These are phyloP conservation scores for Rhogogaster chlorosoma DNA, from an alignment of 2,888 invertebrate species.

Conservation along the genomic window DNA sequence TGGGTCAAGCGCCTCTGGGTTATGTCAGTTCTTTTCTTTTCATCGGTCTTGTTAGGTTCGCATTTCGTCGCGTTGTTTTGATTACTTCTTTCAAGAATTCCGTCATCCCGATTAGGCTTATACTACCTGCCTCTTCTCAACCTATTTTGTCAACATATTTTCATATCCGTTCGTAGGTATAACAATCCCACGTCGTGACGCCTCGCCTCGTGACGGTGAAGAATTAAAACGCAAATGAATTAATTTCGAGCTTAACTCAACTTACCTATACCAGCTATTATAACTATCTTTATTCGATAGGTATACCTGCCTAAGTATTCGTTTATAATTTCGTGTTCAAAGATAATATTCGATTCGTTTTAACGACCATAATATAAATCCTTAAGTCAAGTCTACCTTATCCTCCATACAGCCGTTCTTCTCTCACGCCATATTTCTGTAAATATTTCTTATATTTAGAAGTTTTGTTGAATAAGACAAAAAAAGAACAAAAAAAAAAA, in stretches of 20 bases:
- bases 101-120: slow-evolving; percentile 40
- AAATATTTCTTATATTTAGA: neutral
- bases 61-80: slow-evolving; percentile 34
- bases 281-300: neutral
- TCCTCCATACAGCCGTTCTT: slow-evolving; percentile 40
- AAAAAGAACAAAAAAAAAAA: neutral
- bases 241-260: neutral
- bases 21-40: slow-evolving; percentile 36
- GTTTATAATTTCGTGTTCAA: neutral
- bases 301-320: neutral
- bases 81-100: slow-evolving; percentile 44
- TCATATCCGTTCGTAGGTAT: neutral
- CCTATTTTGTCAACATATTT: neutral
- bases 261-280: neutral
- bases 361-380: slow-evolving; percentile 71
- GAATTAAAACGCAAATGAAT: neutral
- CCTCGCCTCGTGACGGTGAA: neutral
- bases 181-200: neutral
- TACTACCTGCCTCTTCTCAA: neutral
- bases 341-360: slow-evolving; percentile 61
- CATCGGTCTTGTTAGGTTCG: slow-evolving; percentile 21
- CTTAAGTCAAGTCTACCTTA: slow-evolving; percentile 59
- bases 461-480: neutral
- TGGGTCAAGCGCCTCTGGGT: slow-evolving; percentile 47
- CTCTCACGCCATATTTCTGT: slow-evolving; percentile 43